A percentile compares a stretch with the other conserved stretches of the same genome.
Evolutionary conservation across 2,113 vertebrate genomes (phyloP).

Genomic region (Mola mola): DNA sequence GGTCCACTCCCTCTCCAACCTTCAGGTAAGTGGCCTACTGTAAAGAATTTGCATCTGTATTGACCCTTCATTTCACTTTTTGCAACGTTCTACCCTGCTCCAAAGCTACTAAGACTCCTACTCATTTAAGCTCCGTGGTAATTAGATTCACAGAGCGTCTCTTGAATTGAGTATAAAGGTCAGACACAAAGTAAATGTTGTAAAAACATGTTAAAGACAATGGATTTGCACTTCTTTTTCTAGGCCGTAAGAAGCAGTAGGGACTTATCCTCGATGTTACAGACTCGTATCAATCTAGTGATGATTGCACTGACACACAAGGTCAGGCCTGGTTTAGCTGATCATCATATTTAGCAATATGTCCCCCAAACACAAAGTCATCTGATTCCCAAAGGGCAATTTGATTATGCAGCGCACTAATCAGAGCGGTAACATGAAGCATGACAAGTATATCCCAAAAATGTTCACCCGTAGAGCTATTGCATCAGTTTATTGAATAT

Average conservation of each 20-base stretch:
- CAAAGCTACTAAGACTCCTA: constrained; percentile 36
- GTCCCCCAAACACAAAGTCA: constrained; percentile 60
- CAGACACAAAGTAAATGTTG: constrained; percentile 48
- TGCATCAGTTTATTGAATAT: constrained; percentile 11
- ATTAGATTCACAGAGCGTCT: constrained; percentile 47
- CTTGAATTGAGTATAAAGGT: constrained; percentile 56
- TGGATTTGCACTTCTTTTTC: constrained; percentile 33
- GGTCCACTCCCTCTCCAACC: background rate
- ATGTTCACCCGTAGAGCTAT: background rate
- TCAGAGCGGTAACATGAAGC: constrained; percentile 8
- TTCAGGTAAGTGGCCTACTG: background rate
- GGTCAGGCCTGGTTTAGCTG: constrained; percentile 53
- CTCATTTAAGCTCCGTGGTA: constrained; percentile 57
- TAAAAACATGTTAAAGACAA: constrained; percentile 36
- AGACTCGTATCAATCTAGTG: constrained; percentile 59
- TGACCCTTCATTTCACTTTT: constrained; percentile 31
- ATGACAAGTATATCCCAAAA: background rate
- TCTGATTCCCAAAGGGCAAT: constrained; percentile 63
- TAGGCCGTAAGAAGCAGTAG: constrained; percentile 24
- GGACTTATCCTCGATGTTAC: constrained; percentile 43
- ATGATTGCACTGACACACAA: constrained; percentile 58
- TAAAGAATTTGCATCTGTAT: constrained; percentile 43
- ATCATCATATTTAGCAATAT: constrained; percentile 65
- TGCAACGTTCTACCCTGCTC: constrained; percentile 42
- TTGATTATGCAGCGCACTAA: constrained; percentile 55